Evolutionary conservation across 2,888 invertebrate species (phyloP), one percentile per base, ranked within the genome.

Genomic region (Drosophila birchii): DNA sequence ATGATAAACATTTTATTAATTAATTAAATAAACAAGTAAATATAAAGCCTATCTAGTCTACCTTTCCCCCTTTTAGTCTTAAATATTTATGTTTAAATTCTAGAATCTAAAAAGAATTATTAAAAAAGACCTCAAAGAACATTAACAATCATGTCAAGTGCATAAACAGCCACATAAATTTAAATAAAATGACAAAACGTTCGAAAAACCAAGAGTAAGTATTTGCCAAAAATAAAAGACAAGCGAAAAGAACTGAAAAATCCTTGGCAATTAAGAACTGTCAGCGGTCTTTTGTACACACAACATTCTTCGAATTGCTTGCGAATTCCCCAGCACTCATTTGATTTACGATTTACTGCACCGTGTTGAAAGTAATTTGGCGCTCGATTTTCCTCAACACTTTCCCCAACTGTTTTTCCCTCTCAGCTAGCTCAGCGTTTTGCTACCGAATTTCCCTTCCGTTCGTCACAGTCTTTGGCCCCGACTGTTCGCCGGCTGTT

Each of bases 231-330:
- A 39, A 16, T 20, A 60, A 60, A 61, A 29, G 29, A 16, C 20
- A 36, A 34, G 49, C 56, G 12, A 43, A 20, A 12, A 26, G 47
- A 56, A 38, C 62, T 29, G 41, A 67, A 67, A 63, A 78, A 86
- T 86, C 86, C 79, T 68, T 77, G 79, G 80, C 88, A 89, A 87
- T 87, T 87, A 87, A 89, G 87, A 80, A 77, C 86, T 87, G 89
- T 89, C 90, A 86, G 77, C 86, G 80, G 88, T 87, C 86, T 80
- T 85, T 88, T 88, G 90, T 88, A 81, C 36, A 74, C 87, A 85
- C 80, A 78, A 78, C 76, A 87, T 87, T 76, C 80, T 72, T 80
- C 47, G 75, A 77, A 87, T 87, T 71, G 61, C 59, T 77, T 18
- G 39, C 72, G 63, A 68, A 86, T 89, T 87, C 78, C 84, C 61